A percentile compares a stretch with the other conserved stretches of the same genome.
Conservation (phyloP, 2,113 vertebrate genomes). For the Peucedramus taeniatus region DNA sequence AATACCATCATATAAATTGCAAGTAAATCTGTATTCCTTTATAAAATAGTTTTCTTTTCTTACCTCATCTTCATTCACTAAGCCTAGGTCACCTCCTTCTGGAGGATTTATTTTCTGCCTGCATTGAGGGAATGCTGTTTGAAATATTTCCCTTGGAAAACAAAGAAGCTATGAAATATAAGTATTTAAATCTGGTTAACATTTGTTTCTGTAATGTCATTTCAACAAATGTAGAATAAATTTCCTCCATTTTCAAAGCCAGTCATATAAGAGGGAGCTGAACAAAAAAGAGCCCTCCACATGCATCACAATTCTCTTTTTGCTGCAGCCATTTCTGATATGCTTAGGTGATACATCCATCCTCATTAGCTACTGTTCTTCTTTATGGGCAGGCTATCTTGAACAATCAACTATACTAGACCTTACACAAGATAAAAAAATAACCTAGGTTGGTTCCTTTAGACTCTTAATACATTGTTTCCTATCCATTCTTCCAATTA, state of each 20-base stretch:
- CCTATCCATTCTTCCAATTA: neutral
- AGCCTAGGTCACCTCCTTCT: neutral
- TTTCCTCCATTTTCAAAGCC: conserved; percentile 20
- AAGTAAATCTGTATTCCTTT: neutral
- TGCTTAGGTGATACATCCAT: conserved; percentile 70
- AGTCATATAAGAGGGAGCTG: neutral
- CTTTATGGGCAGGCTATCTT: conserved; percentile 55
- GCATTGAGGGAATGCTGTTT: neutral
- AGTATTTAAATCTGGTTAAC: conserved; percentile 3
- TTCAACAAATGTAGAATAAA: conserved; percentile 24
- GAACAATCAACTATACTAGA: neutral
- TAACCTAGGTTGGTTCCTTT: neutral
- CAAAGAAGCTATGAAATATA: neutral
- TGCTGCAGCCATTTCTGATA: conserved; percentile 37
- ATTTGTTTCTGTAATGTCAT: conserved; percentile 32
- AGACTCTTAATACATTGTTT: neutral
- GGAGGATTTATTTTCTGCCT: neutral
- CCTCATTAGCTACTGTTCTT: conserved; percentile 65
- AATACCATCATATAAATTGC: neutral
- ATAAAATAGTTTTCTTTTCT: neutral
- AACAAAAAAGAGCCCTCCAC: conserved; percentile 32
- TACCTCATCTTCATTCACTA: conserved; percentile 22
- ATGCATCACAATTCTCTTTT: conserved; percentile 63
- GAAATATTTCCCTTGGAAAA: conserved; percentile 47
- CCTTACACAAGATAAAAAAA: conserved; percentile 52